phyloP scores from a whole-genome alignment of 2,113 vertebrate genomes.

The Dromas ardeola region DNA sequence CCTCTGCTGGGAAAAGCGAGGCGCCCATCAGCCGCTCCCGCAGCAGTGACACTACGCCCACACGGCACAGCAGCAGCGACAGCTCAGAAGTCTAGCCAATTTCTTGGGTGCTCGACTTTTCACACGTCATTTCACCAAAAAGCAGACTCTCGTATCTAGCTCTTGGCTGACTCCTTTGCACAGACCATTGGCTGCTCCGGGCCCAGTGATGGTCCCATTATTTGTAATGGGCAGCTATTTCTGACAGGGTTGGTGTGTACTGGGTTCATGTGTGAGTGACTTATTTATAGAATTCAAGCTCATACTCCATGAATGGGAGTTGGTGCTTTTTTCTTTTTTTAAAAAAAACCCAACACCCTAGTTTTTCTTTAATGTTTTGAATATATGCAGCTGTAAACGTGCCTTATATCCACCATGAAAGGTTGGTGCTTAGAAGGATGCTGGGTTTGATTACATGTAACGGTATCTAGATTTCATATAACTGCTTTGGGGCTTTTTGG shows the following conservation, averaged over 20 bases:
- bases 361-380: not conserved
- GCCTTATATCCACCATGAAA: not conserved
- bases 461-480: not conserved
- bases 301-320: not conserved
- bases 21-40: slow-evolving; percentile 14
- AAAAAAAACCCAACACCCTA: not conserved
- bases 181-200: not conserved
- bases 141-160: not conserved
- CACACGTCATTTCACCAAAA: not conserved
- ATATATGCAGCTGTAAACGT: not conserved
- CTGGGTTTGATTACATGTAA: not conserved
- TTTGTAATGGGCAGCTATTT: not conserved
- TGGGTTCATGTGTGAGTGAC: not conserved
- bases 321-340: not conserved
- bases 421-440: not conserved
- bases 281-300: not conserved
- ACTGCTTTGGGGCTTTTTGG: not conserved
- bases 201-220: not conserved
- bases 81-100: slow-evolving; percentile 75
- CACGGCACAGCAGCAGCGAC: slow-evolving; percentile 49
- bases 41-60: slow-evolving; percentile 49
- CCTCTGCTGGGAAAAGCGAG: slow-evolving; percentile 54
- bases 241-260: not conserved
- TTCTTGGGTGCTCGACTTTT: not conserved
- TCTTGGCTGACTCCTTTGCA: not conserved